phyloP scores from a whole-genome alignment of 2,797 vertebrate species.

The Lacerta agilis region DNA sequence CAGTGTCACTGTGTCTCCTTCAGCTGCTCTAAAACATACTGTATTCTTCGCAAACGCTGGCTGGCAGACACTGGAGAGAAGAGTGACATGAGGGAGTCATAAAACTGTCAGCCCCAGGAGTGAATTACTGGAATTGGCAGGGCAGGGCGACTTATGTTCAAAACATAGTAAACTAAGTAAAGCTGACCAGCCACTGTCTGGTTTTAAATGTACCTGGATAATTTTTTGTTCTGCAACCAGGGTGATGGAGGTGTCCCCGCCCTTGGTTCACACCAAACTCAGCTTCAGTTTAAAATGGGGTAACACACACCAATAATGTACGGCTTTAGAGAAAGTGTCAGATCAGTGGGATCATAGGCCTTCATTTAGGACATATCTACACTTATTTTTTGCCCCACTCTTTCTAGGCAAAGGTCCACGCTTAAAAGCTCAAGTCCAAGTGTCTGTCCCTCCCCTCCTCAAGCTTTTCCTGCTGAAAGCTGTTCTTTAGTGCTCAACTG shows the following conservation, averaged over 20 bases:
- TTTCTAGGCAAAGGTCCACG: no score
- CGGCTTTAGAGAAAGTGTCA: not conserved
- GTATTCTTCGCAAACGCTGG: not conserved
- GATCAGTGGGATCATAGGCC: not conserved
- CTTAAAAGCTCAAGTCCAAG: no score
- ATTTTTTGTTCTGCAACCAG: not conserved
- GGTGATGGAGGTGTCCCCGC: not conserved
- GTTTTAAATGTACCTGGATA: not conserved
- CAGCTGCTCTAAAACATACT: not conserved
- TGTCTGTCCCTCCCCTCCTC: no score
- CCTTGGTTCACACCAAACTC: not conserved
- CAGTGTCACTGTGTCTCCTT: not conserved
- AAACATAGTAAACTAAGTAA: slow-evolving; percentile 19
- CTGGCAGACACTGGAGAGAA: not conserved
- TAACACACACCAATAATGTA: not conserved
- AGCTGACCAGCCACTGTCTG: not conserved
- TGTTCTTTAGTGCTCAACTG: no score
- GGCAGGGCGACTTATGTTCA: not conserved
- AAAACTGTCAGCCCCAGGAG: not conserved
- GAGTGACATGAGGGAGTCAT: slow-evolving; percentile 6
- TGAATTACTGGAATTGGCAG: not conserved
- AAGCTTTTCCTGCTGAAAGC: no score
- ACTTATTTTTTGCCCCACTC: no score
- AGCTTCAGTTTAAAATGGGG: slow-evolving; percentile 6
- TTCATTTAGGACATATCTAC: no score